These are phyloP conservation scores for Corella eumyota DNA, from an alignment of 23 tunicate species.

Conservation along the genomic window DNA sequence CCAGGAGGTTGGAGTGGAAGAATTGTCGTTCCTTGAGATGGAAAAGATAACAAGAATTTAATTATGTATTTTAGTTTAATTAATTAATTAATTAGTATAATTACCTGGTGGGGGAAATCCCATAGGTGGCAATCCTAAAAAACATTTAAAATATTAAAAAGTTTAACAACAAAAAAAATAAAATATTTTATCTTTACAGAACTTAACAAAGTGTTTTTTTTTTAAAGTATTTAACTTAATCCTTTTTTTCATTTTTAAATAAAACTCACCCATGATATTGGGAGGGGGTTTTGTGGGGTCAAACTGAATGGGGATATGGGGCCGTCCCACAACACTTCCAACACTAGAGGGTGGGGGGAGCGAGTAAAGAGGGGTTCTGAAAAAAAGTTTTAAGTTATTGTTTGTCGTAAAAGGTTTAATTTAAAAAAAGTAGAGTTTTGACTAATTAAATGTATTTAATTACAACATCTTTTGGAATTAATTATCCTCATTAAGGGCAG, in stretches of 20 bases:
- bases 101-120: conserved; percentile 51
- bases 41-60: no score
- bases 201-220: no score
- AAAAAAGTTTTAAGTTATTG: not conserved
- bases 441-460: not conserved
- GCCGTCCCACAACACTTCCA: no score
- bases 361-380: not conserved
- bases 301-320: conserved; percentile 37
- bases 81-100: no score
- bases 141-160: not conserved
- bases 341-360: conserved; percentile 5
- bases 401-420: not conserved
- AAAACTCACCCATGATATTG: no score
- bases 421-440: no score
- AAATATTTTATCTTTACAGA: no score
- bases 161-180: not conserved
- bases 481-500: not conserved
- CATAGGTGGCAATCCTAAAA: conserved; percentile 31
- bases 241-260: no score
- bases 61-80: no score
- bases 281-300: conserved; percentile 89
- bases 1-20: conserved; percentile 28
- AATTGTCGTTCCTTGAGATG: no score
- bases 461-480: not conserved
- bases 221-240: no score